A percentile compares a stretch with the other conserved stretches of the same genome.
Evolutionary conservation across 2,797 vertebrate species (phyloP).

Genomic region (Hemibagrus guttatus): DNA sequence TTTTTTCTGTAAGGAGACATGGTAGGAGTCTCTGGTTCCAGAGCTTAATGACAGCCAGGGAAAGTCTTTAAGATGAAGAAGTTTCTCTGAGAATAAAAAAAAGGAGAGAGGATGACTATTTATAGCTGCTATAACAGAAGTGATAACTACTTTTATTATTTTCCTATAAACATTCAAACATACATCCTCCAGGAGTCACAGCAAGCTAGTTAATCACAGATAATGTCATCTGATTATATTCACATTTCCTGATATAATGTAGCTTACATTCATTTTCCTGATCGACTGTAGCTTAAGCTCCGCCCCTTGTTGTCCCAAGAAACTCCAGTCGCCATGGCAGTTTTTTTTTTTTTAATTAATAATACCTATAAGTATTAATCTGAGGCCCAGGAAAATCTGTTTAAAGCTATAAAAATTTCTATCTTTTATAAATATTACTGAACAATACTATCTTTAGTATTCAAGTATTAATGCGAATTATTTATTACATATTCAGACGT

Average conservation of each 20-base stretch:
- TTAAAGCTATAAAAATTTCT: background rate
- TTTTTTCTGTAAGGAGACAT: background rate
- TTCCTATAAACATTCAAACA: background rate
- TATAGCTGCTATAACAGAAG: background rate
- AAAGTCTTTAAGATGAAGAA: background rate
- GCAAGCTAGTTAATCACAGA: background rate
- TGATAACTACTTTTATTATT: background rate
- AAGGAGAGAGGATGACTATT: background rate
- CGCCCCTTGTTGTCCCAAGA: background rate
- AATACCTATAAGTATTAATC: slow-evolving; percentile 11
- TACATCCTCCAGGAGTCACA: background rate
- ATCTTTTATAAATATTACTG: background rate
- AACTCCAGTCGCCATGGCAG: too few species aligned
- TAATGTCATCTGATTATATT: background rate
- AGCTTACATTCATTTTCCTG: background rate
- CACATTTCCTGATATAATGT: background rate
- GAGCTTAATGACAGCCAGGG: background rate
- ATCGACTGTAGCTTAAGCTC: background rate
- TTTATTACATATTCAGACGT: slow-evolving; percentile 29
- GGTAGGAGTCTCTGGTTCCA: background rate
- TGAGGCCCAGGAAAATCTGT: background rate
- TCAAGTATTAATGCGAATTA: slow-evolving; percentile 51
- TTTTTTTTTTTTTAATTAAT: background rate
- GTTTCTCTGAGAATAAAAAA: background rate
- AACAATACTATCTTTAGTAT: slow-evolving; percentile 25